Conservation (phyloP, 1,140 invertebrate genomes). For the Campoletis sonorensis region DNA sequence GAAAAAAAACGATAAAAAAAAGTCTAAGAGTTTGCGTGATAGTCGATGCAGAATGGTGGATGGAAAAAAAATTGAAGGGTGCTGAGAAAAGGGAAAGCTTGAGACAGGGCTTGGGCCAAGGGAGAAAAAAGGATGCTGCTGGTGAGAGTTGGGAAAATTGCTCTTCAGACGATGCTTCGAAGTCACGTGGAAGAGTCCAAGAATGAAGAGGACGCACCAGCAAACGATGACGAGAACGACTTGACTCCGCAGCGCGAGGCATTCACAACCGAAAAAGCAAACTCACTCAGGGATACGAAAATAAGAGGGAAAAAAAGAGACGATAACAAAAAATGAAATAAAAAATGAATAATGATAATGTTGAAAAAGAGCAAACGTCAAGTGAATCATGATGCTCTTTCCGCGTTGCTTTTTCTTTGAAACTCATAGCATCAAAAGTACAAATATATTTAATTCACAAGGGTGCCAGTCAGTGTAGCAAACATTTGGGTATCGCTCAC, state of each 20-base stretch:
- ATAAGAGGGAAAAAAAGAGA: conserved; percentile 49
- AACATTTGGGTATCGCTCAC: too few relatives aligned
- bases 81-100: conserved; percentile 6
- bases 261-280: conserved; percentile 52
- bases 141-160: conserved; percentile 52
- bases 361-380: too few relatives aligned
- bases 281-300: not conserved
- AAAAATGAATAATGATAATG: not conserved
- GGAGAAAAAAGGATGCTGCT: conserved; percentile 13
- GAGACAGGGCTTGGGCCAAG: conserved; percentile 12
- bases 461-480: too few relatives aligned
- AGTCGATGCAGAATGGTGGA: not conserved
- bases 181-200: conserved; percentile 49
- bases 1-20: conserved; percentile 8
- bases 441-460: too few relatives aligned
- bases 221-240: conserved; percentile 9
- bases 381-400: too few relatives aligned
- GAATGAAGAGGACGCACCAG: conserved; percentile 17
- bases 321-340: conserved; percentile 37
- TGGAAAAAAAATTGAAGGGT: not conserved
- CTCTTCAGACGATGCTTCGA: conserved; percentile 52
- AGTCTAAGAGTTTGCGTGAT: not conserved
- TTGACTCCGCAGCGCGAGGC: conserved; percentile 7
- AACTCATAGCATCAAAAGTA: too few relatives aligned
- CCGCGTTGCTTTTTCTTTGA: too few relatives aligned